phyloP scores from a whole-genome alignment of 2,113 vertebrate species.

The Cynopterus brachyotis region DNA sequence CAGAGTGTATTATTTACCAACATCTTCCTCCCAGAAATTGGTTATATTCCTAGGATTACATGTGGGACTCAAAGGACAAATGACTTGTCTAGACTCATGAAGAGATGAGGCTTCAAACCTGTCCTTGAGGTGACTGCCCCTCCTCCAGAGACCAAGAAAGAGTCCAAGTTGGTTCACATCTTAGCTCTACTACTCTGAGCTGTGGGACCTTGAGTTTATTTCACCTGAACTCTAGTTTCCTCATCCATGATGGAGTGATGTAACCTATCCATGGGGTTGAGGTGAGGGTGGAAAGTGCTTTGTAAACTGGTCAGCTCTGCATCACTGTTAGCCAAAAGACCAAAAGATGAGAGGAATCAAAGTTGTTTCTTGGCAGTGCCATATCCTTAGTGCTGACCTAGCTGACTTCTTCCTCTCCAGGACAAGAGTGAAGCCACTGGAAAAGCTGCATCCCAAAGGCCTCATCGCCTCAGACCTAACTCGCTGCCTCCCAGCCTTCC shows the following conservation, averaged over 20 bases:
- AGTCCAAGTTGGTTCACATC: background rate
- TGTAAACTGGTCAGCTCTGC: background rate
- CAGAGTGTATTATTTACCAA: background rate
- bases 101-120: background rate
- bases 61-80: background rate
- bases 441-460: constrained; percentile 63
- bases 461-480: constrained; percentile 73
- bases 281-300: background rate
- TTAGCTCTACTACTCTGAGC: background rate
- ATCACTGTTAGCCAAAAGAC: background rate
- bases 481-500: constrained; percentile 75
- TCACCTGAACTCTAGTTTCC: background rate
- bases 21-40: background rate
- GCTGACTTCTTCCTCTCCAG: constrained; percentile 64
- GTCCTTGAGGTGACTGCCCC: background rate
- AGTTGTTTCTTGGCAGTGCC: background rate
- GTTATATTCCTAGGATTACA: background rate
- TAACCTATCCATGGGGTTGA: background rate
- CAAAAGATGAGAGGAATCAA: background rate
- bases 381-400: background rate
- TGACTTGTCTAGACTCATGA: background rate
- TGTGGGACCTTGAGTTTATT: background rate
- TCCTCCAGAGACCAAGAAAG: background rate
- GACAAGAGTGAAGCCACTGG: background rate
- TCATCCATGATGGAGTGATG: background rate